These are phyloP conservation scores for Coelopa frigida DNA, from an alignment of 1,140 invertebrate genomes.

Conservation along the genomic window DNA sequence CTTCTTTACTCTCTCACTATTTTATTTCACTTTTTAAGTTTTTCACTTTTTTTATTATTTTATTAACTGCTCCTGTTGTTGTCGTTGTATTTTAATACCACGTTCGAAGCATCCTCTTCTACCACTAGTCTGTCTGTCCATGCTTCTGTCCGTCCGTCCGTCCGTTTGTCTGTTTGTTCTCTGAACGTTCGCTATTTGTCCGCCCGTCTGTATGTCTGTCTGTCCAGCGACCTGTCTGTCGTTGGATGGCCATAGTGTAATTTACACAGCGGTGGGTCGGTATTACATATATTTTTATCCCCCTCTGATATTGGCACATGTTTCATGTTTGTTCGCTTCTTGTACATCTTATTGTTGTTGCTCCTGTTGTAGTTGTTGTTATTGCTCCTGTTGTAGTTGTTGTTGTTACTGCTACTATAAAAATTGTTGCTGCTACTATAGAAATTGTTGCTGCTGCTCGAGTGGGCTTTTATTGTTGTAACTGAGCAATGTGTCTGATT, in stretches of 20 bases:
- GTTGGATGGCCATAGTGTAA: conserved; percentile 7
- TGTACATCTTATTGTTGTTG: background rate
- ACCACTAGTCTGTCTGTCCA: background rate
- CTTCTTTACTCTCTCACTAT: no score
- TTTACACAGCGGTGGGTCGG: conserved; percentile 32
- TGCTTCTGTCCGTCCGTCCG: conserved; percentile 1
- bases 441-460: no score
- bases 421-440: no score
- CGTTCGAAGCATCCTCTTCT: no score
- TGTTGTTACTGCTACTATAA: no score
- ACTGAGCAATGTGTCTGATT: background rate
- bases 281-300: background rate
- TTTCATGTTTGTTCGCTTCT: background rate
- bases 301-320: conserved; percentile 4
- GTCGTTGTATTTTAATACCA: no score
- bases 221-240: background rate
- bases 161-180: conserved; percentile 5
- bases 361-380: background rate
- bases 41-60: no score
- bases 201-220: conserved; percentile 1
- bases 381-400: no score
- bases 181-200: background rate
- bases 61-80: no score
- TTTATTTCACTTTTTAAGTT: no score
- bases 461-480: no score